phyloP scores from a whole-genome alignment of 2,797 vertebrate genomes.

The Dryobates pubescens region DNA sequence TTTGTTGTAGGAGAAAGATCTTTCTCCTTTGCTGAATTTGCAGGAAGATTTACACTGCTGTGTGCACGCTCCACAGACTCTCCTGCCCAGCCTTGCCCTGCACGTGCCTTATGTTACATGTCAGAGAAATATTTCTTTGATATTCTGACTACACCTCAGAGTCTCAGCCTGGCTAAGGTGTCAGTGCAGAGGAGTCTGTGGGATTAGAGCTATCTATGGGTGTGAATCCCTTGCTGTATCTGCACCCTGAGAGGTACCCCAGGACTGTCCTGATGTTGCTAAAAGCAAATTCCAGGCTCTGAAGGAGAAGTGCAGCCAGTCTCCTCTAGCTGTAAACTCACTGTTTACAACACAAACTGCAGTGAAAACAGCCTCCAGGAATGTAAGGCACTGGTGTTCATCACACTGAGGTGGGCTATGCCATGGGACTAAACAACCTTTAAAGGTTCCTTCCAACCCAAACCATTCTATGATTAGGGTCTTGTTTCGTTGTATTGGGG shows the following conservation, averaged over 20 bases:
- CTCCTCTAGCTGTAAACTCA: background rate
- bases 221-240: background rate
- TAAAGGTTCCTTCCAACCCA: too few relatives aligned
- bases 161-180: background rate
- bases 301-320: background rate
- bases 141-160: background rate
- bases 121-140: constrained; percentile 28
- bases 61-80: background rate
- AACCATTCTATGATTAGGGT: background rate
- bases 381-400: background rate
- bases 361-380: background rate
- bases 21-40: background rate
- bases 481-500: background rate
- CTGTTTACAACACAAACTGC: background rate
- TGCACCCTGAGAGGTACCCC: background rate
- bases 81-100: background rate
- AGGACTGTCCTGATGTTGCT: background rate
- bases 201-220: background rate
- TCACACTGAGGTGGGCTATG: background rate
- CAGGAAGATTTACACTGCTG: background rate
- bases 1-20: background rate
- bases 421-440: too few relatives aligned
- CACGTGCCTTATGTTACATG: background rate
- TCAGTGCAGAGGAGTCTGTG: background rate
- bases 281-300: background rate